A percentile compares a stretch with the other conserved stretches of the same genome.
Evolutionary conservation across 2,888 invertebrate genomes (phyloP).

Genomic region (Linyphia triangularis): DNA sequence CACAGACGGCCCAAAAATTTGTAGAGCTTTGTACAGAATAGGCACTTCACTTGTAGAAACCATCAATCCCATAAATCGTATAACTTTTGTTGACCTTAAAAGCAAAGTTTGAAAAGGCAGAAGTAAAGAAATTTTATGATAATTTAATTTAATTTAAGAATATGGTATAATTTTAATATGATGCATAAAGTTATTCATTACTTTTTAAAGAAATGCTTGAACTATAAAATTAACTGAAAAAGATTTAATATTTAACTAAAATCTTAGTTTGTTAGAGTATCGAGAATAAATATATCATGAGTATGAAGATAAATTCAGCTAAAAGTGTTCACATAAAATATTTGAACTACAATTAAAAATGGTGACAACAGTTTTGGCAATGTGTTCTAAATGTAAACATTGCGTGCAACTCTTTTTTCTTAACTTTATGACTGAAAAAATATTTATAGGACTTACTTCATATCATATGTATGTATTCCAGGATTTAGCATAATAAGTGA

Average conservation of each 20-base stretch:
- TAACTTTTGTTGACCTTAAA: constrained; percentile 55
- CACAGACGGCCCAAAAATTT: constrained; percentile 56
- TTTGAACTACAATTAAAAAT: not conserved
- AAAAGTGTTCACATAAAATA: not conserved
- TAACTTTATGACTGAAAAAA: too few species aligned
- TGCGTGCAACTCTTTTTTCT: too few species aligned
- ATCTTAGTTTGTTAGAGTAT: not conserved
- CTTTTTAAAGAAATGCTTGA: not conserved
- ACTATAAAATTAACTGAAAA: not conserved
- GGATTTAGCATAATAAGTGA: constrained; percentile 75
- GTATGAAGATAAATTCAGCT: not conserved
- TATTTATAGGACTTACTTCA: constrained; percentile 47
- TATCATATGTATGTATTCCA: constrained; percentile 18
- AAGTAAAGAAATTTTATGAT: too few species aligned
- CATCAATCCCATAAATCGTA: constrained; percentile 22
- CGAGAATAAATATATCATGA: not conserved
- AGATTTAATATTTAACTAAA: not conserved
- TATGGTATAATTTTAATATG: not conserved
- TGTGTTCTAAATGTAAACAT: not conserved
- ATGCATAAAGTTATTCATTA: not conserved
- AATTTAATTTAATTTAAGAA: not conserved
- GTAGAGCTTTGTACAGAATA: constrained; percentile 41
- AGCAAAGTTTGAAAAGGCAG: not conserved
- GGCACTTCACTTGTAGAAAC: constrained; percentile 57
- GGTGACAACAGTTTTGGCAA: not conserved